Evolutionary conservation across 2,113 vertebrate species (phyloP).

Genomic region (Seriola dumerili): DNA sequence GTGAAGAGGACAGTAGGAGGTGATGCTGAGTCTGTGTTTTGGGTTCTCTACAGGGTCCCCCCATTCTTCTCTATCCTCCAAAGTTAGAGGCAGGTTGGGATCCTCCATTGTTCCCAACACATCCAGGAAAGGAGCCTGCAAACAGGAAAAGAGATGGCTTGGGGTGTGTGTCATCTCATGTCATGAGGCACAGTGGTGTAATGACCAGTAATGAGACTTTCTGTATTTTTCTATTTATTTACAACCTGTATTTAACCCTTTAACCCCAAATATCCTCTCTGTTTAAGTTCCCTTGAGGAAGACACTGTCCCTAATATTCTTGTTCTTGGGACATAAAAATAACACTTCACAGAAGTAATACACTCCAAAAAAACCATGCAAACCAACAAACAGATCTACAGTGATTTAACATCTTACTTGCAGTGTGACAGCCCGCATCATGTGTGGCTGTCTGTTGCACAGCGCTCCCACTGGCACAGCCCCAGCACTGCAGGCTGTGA

Average conservation of each 20-base stretch:
- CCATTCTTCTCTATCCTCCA: slow-evolving; percentile 96
- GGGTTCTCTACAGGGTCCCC: slow-evolving; percentile 89
- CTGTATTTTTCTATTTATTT: background rate
- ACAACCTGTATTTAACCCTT: background rate
- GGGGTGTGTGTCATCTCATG: background rate
- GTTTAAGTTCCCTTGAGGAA: background rate
- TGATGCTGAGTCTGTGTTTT: slow-evolving; percentile 86
- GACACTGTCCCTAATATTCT: background rate
- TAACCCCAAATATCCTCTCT: no score
- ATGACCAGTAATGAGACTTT: no score
- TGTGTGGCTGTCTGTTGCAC: slow-evolving; percentile 89
- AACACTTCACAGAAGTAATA: background rate
- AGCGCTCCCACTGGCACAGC: slow-evolving; percentile 93
- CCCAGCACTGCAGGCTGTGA: slow-evolving; percentile 92
- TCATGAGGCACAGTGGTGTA: background rate
- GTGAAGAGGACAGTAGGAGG: slow-evolving; percentile 93
- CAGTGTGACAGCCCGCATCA: slow-evolving; percentile 88
- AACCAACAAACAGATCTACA: background rate
- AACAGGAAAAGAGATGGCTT: background rate
- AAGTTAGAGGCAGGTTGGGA: slow-evolving; percentile 89
- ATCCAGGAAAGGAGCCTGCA: slow-evolving; percentile 95
- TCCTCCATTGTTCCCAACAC: slow-evolving; percentile 94
- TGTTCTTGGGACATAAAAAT: no score
- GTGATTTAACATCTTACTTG: slow-evolving; percentile 83
- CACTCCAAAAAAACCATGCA: background rate